Evolutionary conservation across 1,140 invertebrate species (phyloP), one percentile per base, ranked within the genome.

Genomic region (Aphidius ervi): DNA sequence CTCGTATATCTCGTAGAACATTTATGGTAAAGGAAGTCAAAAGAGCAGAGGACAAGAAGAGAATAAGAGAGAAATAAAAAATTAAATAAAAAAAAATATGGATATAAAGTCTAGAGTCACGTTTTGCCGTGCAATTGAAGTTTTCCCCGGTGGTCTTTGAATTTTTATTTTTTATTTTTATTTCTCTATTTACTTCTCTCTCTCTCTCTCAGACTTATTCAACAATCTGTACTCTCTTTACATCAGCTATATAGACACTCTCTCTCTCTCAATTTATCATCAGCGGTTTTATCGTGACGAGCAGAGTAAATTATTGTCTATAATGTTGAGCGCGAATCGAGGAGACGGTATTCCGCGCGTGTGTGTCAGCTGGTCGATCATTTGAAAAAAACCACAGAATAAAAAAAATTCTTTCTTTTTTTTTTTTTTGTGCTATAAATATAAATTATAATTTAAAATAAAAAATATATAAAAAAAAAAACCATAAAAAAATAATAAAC

Each of bases 341-440:
- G 68, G 61, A 43, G 39, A 37, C 47, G 6, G 10, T 20, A n/a
- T 7, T 50, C 56, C 37, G 37, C 50, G 50, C n/a, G 5, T 42
- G 10, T 6, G 67, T 69, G 68, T 71, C 70, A 72, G 69, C 69
- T 72, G 70, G 69, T 58, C 65, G 56, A 63, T 46, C 46, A 40
- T 31, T 31, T 31, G 0, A 31, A 31, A 0, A 31, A 31, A 31
- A 31, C 23, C 23, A 31, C 23, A 31, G 23, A 3, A 31, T 31
- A 31, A 1, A 31, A 31, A 31, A 31, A 31, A 31, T 31, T 31
- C 1, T 3, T 31, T 31, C 1, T 3, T 31, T 31, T 31, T 31
- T 31, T 31, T 31, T 31, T 4, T 31, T 31, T 16, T 16, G 16
- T 16, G 16, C 16, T 16, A 16, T 16, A 16, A 16, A 31, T 31